Evolutionary conservation across 2,113 vertebrate species (phyloP), one percentile per base, ranked within the genome.

Genomic region (Eulemur rufifrons): DNA sequence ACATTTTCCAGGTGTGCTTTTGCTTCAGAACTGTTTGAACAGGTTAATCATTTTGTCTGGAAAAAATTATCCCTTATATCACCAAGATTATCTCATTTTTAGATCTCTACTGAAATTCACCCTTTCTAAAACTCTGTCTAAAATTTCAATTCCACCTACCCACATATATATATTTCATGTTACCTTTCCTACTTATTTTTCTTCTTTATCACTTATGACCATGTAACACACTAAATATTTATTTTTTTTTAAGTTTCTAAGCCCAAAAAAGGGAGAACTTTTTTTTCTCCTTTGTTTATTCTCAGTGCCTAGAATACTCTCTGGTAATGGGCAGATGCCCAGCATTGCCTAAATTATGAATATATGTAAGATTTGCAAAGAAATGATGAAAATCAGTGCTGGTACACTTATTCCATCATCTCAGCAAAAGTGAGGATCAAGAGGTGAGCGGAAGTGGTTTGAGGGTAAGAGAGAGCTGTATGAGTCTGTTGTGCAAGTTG

Each of bases 391-490:
- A 66, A 39, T 1, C 32, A 34, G 5, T 29, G 0, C 32, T 87
- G 32, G 13, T 20, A n/a, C 2, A 1, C 8, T 90, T 73, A 80
- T 11, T 0, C 5, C 8, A 14, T 68, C 5, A 56, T 4, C 17
- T 90, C 2, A 74, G 47, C 12, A 59, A 86, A 83, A 66, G 18
- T 77, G 8, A 80, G 37, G 2, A 61, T 45, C n/a, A 86, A 78
- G 4, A 68, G 12, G 18, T 13, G 14, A 84, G 2, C 37, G 6
- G 20, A 2, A 10, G 3, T n/a, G 5, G 34, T 42, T 71, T 71
- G 4, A 3, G 0, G 4, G 10, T 10, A 1, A 5, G n/a, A 61
- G 4, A 54, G 4, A 42, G 9, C 2, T 45, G 6, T 59, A 5
- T 14, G 8, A 69, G 17, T 74, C 13, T 21, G 0, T 8, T 37